Evolutionary conservation across 92 coral and sea anemone genomes (phyloP), one percentile per base, ranked within the genome.

Genomic region (Epizoanthus illoricatus): DNA sequence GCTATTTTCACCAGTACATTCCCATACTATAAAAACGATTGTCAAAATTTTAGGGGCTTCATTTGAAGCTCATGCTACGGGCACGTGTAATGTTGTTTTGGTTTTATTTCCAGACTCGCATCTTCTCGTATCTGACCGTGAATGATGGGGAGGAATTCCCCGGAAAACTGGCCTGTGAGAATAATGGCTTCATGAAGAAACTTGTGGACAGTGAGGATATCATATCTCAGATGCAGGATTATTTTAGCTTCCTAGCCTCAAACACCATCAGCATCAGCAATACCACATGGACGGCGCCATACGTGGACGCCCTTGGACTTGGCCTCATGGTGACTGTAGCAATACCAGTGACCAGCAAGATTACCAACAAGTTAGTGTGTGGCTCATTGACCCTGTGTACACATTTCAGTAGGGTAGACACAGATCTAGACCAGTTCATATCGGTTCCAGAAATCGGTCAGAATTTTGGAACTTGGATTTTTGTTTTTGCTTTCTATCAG

Each of bases 311-410:
- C 23, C 86, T 94, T 56, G 99, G 98, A 19, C 84, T 96, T 76
- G 99, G 99, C 28, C 85, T 96, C 69, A 96, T 96, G 98, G 97
- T 95, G 39, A 95, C 98, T 15, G 98, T 92, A 23, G 98, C 98
- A 21, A 85, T 95, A 75, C 98, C 98, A 41, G 98, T 91, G 17
- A 92, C 87, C 65, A 95, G 97, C 71, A 91, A 93, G 81, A 79
- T 95, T 47, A 93, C 97, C 5, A 93, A 95, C 88, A 93, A 90
- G 98, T 95, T 82, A 81, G 87, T 80, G 16, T 45, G 13, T 40
- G 15, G 19, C 24, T 68, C 70, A 74, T 13, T 71, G 57, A 8
- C 28, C 0, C n/a, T 36, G 42, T 6, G 80, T 2, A n/a, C 59
- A 41, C 69, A 47, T 36, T 70, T 70, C 42, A 24, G 15, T 70